Evolutionary conservation across 2,113 vertebrate species (phyloP), one percentile per base, ranked within the genome.

Genomic region (Podiceps cristatus): DNA sequence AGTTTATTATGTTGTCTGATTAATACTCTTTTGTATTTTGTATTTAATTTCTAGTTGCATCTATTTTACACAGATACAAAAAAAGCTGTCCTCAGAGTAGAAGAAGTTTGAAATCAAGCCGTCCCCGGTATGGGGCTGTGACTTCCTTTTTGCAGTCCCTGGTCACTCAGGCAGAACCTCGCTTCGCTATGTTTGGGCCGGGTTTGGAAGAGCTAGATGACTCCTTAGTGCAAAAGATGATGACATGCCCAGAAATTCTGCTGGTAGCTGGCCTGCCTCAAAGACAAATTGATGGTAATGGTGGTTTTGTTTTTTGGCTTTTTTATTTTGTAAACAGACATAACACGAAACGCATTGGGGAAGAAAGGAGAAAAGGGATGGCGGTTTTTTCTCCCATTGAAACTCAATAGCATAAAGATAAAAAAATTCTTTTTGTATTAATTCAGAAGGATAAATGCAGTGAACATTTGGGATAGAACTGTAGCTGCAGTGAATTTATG

Each of bases 171-270:
- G 74, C 98, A 52, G 99, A 99, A 86, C 99, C 99, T 23, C 98
- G 99, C 64, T 99, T 99, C 68, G 99, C 99, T 58, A 99, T 99
- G 99, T 99, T 99, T 91, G 99, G 99, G 25, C 99, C 99, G 2
- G 99, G 99, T 44, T 98, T 99, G 94, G 99, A 99, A 97, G 98
- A 99, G 93, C 96, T 99, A 92, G 99, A 99, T 11, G 93, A 98
- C n/a, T 99, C 99, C 19, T 97, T 99, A 88, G 98, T 99, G 82
- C 98, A 97, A 50, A 99, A 97, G 73, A 98, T 99, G 97, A 99
- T 99, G 99, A 93, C 98, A 11, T 98, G 98, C 18, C 98, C 98
- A 71, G 98, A 99, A 69, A 92, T 99, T 86, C 98, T 99, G 52
- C 98, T 98, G 16, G 97, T 99, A 42, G 98, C 98, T 25, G 98